Evolutionary conservation across 2,797 vertebrate species (phyloP).

Genomic region (Uromys caudimaculatus): DNA sequence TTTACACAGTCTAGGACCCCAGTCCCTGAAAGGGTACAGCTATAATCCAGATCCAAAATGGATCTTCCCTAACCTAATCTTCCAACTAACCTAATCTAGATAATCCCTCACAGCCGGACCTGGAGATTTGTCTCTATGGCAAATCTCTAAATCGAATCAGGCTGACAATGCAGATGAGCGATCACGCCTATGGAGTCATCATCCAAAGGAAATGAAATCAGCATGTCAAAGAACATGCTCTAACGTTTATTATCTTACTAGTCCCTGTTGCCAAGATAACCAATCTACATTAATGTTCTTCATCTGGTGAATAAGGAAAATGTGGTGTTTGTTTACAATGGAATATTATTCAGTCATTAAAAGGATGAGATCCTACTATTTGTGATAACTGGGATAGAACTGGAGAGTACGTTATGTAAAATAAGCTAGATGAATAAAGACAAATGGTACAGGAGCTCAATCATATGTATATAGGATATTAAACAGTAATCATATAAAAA

Average conservation of each 20-base stretch:
- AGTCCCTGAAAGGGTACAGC: too few species aligned
- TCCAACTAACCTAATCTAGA: not conserved
- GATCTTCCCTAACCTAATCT: not conserved
- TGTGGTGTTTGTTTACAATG: not conserved
- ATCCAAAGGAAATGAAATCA: not conserved
- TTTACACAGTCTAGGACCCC: too few species aligned
- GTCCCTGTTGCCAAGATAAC: too few species aligned
- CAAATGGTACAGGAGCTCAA: not conserved
- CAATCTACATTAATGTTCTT: not conserved
- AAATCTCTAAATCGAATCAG: not conserved
- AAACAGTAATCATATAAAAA: not conserved
- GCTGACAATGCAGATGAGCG: not conserved
- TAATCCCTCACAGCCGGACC: not conserved
- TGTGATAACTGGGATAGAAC: not conserved
- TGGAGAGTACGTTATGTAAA: not conserved
- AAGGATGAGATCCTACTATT: not conserved
- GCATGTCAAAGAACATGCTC: not conserved
- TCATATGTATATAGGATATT: not conserved
- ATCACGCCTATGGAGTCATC: not conserved
- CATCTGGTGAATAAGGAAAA: not conserved
- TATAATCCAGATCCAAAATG: too few species aligned
- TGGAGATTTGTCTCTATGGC: not conserved
- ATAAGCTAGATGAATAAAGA: not conserved
- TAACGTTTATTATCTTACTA: not conserved
- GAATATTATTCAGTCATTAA: not conserved